Base-by-base conservation (phyloP, 2,113 vertebrate genomes). In the Macaca mulatta region DNA sequence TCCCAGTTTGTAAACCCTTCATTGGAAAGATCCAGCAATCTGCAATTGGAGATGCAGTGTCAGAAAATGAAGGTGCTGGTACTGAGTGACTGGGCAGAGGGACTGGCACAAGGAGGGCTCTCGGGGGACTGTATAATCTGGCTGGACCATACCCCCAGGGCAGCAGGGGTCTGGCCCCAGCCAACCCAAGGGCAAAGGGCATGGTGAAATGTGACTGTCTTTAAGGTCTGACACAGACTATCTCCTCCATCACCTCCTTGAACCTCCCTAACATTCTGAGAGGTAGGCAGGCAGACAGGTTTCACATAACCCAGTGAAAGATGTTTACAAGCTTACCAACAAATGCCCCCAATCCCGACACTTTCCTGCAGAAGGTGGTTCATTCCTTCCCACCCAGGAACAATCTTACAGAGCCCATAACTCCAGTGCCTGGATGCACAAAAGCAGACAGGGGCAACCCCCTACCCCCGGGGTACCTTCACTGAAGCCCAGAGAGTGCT, bases 1-100 rank as follows among this genome's bases (percentile, higher is more conserved):
- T 99, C 99, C 99, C 99, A 99, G 98, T 99, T 99, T 70, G 99
- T 99, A 98, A 99, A 99, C 2, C 99, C 99, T 95, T 99, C 99
- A 0, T 98, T 99, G 79, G 99, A 99, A 92, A 98, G 98, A 97
- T 99, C 99, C 57, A 99, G 99, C 80, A 98, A 98, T 88, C 99
- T 99, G 98, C 64, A 97, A 97, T 0, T 0, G 77, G 67, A 98
- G 52, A 78, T 1, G 1, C 0, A 0, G 43, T 1, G 22, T 97
- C 67, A 97, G 88, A 85, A 72, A 72, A 11, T 0, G 0, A 27
- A 35, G 50, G 10, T 11, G 3, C 5, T 32, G 35, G n/a, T 18
- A 27, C 45, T 2, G 20, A 5, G 27, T 25, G 48, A 35, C 40
- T 30, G 27, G 32, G 35, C 0, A 0, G 16, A n/a, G 22, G 5